phyloP scores from a whole-genome alignment of 1,140 invertebrate genomes.

The Dinothrombium tinctorium region DNA sequence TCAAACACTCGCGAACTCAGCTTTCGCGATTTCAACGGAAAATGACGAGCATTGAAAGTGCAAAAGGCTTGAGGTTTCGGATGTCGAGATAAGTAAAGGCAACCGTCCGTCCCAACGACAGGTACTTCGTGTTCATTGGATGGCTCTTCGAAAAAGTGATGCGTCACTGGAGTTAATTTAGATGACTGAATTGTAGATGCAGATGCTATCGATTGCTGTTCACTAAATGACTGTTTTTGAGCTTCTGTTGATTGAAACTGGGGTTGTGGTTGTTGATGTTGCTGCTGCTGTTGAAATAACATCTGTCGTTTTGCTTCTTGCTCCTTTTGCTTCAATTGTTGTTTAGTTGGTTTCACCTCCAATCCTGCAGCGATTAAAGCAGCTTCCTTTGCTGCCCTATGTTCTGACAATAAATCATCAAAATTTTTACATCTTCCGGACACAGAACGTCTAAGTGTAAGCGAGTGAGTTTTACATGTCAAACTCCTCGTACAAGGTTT shows the following conservation, averaged over 20 bases:
- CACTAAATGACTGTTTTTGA: neutral
- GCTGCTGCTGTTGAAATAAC: constrained; percentile 33
- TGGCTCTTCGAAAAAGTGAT: no score
- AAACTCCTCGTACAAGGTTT: constrained; percentile 53
- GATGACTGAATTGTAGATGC: neutral
- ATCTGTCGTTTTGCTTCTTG: constrained; percentile 27
- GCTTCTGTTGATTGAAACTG: neutral
- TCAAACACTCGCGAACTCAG: neutral
- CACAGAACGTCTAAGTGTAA: constrained; percentile 45
- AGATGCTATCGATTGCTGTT: neutral
- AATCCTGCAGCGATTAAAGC: constrained; percentile 8
- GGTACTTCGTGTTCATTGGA: neutral
- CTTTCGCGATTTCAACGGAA: constrained; percentile 1
- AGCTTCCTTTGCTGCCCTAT: constrained; percentile 36
- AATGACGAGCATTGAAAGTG: constrained; percentile 8
- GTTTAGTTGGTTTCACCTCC: constrained; percentile 6
- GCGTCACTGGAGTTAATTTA: neutral
- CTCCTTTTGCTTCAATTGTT: constrained; percentile 5
- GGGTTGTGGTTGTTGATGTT: constrained; percentile 36
- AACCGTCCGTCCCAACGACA: neutral
- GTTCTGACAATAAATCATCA: constrained; percentile 49
- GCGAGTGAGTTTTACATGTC: constrained; percentile 57
- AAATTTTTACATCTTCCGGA: constrained; percentile 44
- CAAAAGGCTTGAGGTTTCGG: constrained; percentile 3
- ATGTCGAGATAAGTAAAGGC: neutral